These are phyloP conservation scores for Thomomys bottae DNA, from an alignment of 2,113 vertebrate species.

Conservation along the genomic window DNA sequence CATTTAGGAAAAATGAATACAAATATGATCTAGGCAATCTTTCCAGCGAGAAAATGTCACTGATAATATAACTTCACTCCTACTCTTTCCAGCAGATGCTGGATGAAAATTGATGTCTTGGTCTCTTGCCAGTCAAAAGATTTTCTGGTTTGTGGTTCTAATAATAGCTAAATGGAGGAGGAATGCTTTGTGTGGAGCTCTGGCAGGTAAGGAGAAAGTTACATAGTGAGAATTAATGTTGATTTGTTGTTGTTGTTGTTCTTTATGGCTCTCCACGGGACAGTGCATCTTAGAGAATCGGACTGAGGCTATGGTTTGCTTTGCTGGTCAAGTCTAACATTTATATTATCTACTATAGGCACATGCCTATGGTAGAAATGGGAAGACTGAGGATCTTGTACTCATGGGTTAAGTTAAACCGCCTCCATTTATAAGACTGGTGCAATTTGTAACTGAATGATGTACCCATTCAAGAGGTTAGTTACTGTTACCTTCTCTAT, in stretches of 20 bases:
- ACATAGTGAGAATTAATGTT: background rate
- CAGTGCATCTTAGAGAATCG: background rate
- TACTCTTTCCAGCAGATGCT: slow-evolving; percentile 48
- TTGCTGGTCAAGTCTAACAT: no score
- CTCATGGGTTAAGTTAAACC: background rate
- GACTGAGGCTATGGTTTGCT: background rate
- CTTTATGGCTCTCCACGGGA: background rate
- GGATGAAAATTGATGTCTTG: slow-evolving; percentile 36
- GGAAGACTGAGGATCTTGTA: background rate
- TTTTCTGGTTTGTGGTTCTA: slow-evolving; percentile 52
- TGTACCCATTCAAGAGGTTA: background rate
- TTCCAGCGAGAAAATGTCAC: slow-evolving; percentile 74
- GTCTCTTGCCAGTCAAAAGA: slow-evolving; percentile 58
- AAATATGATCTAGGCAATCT: slow-evolving; percentile 83
- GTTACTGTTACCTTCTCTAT: background rate
- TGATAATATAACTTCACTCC: slow-evolving; percentile 70
- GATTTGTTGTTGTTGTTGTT: background rate
- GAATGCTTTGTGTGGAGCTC: background rate
- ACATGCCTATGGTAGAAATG: background rate
- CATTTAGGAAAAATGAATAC: slow-evolving; percentile 88
- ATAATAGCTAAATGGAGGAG: slow-evolving; percentile 30
- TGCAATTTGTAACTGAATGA: background rate
- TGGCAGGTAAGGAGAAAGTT: background rate
- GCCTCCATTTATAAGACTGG: background rate
- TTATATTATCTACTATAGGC: background rate